phyloP scores from a whole-genome alignment of 2,888 invertebrate species.

The Cremastinae sp. region DNA sequence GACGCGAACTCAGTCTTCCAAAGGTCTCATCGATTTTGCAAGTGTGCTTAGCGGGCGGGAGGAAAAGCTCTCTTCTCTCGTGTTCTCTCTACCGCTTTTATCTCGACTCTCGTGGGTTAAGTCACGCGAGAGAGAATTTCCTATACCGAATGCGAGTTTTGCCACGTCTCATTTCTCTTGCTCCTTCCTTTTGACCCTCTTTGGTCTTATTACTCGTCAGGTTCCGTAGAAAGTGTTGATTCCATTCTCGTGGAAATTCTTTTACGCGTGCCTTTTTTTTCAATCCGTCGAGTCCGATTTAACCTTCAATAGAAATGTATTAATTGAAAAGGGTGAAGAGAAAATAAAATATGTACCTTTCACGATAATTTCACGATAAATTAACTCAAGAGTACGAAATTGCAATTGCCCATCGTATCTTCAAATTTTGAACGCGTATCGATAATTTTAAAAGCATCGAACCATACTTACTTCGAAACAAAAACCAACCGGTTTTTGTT shows the following conservation, averaged over 20 bases:
- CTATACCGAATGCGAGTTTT: slow-evolving; percentile 44
- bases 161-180: slow-evolving; percentile 51
- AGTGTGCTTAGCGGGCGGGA: slow-evolving; percentile 29
- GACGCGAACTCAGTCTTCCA: slow-evolving; percentile 34
- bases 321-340: slow-evolving; percentile 36
- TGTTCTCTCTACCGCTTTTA: slow-evolving; percentile 43
- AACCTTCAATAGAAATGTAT: slow-evolving; percentile 20
- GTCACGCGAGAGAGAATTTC: slow-evolving; percentile 57
- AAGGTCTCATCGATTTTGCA: slow-evolving; percentile 11
- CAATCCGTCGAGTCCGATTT: slow-evolving; percentile 25
- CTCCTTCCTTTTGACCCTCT: slow-evolving; percentile 25
- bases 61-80: slow-evolving; percentile 22
- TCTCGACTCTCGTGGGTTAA: slow-evolving; percentile 39
- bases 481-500: too few relatives aligned
- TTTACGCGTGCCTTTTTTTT: slow-evolving; percentile 20
- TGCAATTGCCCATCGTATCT: too few relatives aligned
- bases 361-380: slow-evolving; percentile 39
- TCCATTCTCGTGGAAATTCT: slow-evolving; percentile 43
- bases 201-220: slow-evolving; percentile 17
- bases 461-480: too few relatives aligned
- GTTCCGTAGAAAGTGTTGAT: slow-evolving; percentile 14
- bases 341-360: slow-evolving; percentile 5
- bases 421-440: too few relatives aligned
- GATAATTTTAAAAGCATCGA: too few relatives aligned
- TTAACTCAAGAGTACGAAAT: slow-evolving; percentile 28